Evolutionary conservation across 2,797 vertebrate species (phyloP).

Genomic region (Clarias platycephalus): DNA sequence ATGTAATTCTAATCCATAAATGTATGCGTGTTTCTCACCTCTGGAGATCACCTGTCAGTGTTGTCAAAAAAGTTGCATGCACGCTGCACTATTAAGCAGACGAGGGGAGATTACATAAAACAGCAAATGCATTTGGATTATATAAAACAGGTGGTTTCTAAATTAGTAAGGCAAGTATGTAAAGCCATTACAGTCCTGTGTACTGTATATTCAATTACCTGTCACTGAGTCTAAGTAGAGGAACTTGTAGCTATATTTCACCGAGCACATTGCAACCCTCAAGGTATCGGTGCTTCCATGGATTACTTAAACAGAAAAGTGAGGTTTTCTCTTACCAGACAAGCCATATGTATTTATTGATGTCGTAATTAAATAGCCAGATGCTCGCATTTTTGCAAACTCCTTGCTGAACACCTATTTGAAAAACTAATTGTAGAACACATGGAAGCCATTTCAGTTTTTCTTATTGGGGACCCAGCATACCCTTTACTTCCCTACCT

Average conservation of each 20-base stretch:
- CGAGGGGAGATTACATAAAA: background rate
- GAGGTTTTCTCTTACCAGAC: background rate
- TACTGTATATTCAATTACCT: background rate
- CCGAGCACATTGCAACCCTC: background rate
- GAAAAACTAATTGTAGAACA: no score
- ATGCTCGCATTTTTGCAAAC: background rate
- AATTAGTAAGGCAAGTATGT: background rate
- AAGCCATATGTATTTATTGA: background rate
- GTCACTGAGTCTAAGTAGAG: background rate
- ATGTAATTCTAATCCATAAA: no score
- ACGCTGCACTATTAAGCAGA: background rate
- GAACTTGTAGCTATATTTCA: background rate
- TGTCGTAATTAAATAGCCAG: background rate
- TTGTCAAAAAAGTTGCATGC: background rate
- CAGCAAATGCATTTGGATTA: no score
- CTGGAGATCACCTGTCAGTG: no score
- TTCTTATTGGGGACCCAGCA: background rate
- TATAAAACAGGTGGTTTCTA: background rate
- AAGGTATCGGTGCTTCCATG: background rate
- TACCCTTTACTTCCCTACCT: background rate
- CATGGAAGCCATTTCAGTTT: background rate
- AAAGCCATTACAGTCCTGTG: background rate
- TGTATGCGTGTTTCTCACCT: no score
- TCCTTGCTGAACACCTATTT: background rate
- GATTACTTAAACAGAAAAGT: background rate